These are phyloP conservation scores for Oncorhynchus masou DNA, from an alignment of 2,113 vertebrate genomes.

Conservation along the genomic window DNA sequence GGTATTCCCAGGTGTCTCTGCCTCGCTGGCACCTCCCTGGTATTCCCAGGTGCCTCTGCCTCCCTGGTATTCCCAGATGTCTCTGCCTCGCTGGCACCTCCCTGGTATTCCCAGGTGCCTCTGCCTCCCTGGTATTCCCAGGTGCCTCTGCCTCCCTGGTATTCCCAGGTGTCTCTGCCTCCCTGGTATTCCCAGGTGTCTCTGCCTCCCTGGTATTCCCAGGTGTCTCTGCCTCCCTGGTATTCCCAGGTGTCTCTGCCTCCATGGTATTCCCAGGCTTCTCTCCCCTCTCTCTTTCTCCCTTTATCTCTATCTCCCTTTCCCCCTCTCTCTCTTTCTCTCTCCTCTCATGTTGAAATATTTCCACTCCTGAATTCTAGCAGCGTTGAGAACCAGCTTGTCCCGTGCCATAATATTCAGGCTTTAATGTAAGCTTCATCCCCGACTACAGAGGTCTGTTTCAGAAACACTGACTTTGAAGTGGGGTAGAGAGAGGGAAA, in stretches of 20 bases:
- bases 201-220: no score
- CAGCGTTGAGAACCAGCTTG: conserved; percentile 54
- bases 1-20: no score
- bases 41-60: no score
- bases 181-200: no score
- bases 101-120: background rate
- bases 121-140: background rate
- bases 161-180: no score
- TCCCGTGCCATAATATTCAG: conserved; percentile 63
- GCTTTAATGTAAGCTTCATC: conserved; percentile 74
- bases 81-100: no score
- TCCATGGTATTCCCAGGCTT: no score
- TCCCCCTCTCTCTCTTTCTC: background rate
- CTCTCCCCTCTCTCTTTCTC: background rate
- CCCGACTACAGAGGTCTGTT: conserved; percentile 56
- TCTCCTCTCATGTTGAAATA: conserved; percentile 48
- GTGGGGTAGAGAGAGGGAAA: conserved; percentile 55
- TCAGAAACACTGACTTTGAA: conserved; percentile 70
- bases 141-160: no score
- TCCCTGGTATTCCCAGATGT: no score
- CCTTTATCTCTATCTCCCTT: background rate
- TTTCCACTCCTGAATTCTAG: conserved; percentile 73
- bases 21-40: no score
- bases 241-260: no score
- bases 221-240: no score